Conservation (phyloP, 2,797 vertebrate genomes). For the Oceanodroma leucorhoa region DNA sequence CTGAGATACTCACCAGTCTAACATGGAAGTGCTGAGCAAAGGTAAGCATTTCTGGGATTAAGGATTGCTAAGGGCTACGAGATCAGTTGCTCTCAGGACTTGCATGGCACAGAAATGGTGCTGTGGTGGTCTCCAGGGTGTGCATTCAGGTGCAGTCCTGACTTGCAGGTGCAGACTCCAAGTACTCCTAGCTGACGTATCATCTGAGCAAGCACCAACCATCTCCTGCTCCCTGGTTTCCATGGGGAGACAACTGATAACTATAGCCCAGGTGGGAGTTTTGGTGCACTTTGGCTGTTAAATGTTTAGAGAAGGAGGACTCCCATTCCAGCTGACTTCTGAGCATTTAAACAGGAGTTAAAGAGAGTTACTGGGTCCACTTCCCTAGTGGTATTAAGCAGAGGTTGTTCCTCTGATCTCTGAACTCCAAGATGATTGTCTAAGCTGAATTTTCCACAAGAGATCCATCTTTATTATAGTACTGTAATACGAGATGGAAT, state of each 20-base stretch:
- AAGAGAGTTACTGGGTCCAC: background rate
- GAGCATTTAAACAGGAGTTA: background rate
- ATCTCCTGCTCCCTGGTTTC: background rate
- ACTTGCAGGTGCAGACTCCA: background rate
- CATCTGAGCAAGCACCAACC: background rate
- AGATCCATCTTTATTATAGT: background rate
- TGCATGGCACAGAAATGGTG: background rate
- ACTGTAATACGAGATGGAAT: background rate
- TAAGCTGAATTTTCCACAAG: background rate
- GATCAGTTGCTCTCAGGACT: background rate
- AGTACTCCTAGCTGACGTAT: background rate
- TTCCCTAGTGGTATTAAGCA: background rate
- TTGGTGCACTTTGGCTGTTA: background rate
- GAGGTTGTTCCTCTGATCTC: background rate
- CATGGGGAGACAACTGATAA: background rate
- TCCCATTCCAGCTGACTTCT: background rate
- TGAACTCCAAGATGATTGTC: background rate
- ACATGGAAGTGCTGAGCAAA: background rate
- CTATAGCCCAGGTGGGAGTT: background rate
- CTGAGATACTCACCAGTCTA: background rate
- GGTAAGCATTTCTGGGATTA: background rate
- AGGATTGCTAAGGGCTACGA: background rate
- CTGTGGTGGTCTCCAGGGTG: background rate
- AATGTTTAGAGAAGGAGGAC: background rate
- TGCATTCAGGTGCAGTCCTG: background rate